A percentile compares a stretch with the other conserved stretches of the same genome.
These are phyloP conservation scores for Apodemus speciosus DNA, from an alignment of 2,113 vertebrate species.

Conservation along the genomic window DNA sequence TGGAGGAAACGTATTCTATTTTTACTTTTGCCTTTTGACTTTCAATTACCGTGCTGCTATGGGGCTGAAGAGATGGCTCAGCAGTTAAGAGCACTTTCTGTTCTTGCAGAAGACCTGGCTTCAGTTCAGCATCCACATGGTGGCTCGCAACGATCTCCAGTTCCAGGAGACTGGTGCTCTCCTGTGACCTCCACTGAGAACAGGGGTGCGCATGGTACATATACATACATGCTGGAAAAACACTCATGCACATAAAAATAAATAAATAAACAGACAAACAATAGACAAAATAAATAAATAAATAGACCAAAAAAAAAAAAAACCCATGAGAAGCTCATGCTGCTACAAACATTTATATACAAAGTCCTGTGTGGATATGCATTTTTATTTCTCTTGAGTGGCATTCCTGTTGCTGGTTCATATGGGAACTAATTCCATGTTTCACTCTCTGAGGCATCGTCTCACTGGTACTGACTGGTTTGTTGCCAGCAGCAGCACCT, in stretches of 20 bases:
- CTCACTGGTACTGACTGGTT: neutral
- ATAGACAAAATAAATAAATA: neutral
- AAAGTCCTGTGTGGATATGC: neutral
- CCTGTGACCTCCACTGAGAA: neutral
- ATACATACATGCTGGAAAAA: neutral
- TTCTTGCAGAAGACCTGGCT: neutral
- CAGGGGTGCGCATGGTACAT: neutral
- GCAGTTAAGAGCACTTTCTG: neutral
- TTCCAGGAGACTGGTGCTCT: neutral
- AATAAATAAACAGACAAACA: no score
- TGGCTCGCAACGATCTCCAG: neutral
- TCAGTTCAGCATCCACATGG: neutral
- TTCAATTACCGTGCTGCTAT: neutral
- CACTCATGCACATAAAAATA: neutral
- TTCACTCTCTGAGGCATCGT: neutral
- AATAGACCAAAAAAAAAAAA: neutral
- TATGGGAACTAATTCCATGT: neutral
- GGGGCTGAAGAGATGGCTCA: neutral
- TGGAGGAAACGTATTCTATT: neutral
- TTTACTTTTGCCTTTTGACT: neutral
- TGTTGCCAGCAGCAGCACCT: neutral
- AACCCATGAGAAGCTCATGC: neutral
- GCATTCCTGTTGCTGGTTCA: neutral
- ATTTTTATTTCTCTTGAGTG: constrained; percentile 16
- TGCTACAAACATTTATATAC: neutral